Conservation (phyloP, 1,140 invertebrate genomes). For the Aphelinus certus region DNA sequence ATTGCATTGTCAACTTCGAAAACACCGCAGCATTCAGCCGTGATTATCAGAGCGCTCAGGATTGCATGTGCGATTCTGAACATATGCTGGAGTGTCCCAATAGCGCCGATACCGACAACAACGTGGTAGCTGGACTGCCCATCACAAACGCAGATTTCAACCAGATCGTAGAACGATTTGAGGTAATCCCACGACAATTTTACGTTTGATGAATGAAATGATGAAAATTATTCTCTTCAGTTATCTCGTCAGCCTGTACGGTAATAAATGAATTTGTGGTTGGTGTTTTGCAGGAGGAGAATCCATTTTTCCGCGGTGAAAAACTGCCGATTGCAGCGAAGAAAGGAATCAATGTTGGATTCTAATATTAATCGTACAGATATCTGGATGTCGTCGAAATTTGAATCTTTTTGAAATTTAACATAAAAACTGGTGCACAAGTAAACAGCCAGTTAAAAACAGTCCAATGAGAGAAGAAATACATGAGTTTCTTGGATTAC, state of each 20-base stretch:
- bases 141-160: constrained; percentile 66
- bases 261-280: constrained; percentile 2
- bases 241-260: not conserved
- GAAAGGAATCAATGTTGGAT: constrained; percentile 78
- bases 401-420: too few relatives aligned
- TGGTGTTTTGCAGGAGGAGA: constrained; percentile 68
- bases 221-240: too few relatives aligned
- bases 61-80: constrained; percentile 97
- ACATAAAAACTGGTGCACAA: not conserved
- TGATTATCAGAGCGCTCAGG: constrained; percentile 90
- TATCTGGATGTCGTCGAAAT: not conserved
- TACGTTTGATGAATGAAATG: too few relatives aligned
- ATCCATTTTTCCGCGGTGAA: constrained; percentile 83
- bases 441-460: constrained; percentile 21
- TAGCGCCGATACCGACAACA: constrained; percentile 49
- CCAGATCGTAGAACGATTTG: constrained; percentile 67
- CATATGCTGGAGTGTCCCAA: constrained; percentile 96
- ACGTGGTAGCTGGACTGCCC: constrained; percentile 56
- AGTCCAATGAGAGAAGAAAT: not conserved
- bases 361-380: constrained; percentile 5
- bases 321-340: constrained; percentile 88
- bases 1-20: constrained; percentile 92
- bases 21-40: constrained; percentile 96
- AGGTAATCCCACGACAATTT: constrained; percentile 54
- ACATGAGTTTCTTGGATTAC: constrained; percentile 8